phyloP scores from a whole-genome alignment of 2,888 invertebrate genomes.

The Cerceris ruficornis region DNA sequence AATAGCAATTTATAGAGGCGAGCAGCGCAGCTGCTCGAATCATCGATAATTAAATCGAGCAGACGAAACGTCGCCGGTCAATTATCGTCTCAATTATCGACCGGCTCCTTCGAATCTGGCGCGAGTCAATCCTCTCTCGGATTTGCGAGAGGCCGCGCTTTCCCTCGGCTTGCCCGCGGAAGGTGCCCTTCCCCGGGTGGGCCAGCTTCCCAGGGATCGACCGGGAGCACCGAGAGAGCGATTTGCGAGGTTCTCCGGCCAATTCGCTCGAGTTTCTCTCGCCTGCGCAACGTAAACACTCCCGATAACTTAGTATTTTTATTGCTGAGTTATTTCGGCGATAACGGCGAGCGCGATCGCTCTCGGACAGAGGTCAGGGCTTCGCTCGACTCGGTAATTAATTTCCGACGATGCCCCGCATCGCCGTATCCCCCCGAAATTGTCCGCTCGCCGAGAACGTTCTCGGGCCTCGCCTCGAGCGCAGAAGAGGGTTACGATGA shows the following conservation, averaged over 20 bases:
- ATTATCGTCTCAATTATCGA: constrained; percentile 17
- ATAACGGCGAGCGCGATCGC: not conserved
- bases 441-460: not conserved
- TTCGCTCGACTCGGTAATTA: constrained; percentile 25
- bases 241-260: not conserved
- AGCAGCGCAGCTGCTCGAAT: constrained; percentile 29
- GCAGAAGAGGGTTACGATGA: too few species aligned
- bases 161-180: too few species aligned
- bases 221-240: not conserved
- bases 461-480: too few species aligned
- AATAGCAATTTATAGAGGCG: constrained; percentile 19
- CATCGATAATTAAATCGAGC: constrained; percentile 32
- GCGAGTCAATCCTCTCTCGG: too few species aligned
- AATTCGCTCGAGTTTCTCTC: not conserved
- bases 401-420: constrained; percentile 1
- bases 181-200: too few species aligned
- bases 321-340: constrained; percentile 26
- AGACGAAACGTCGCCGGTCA: constrained; percentile 39
- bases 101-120: not conserved
- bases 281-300: constrained; percentile 32
- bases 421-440: not conserved
- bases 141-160: too few species aligned
- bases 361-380: constrained; percentile 23
- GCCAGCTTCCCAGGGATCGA: not conserved
- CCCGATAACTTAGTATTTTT: constrained; percentile 30